A percentile compares a stretch with the other conserved stretches of the same genome.
Evolutionary conservation across 2,797 vertebrate species (phyloP).

Genomic region (Rhinella marina): DNA sequence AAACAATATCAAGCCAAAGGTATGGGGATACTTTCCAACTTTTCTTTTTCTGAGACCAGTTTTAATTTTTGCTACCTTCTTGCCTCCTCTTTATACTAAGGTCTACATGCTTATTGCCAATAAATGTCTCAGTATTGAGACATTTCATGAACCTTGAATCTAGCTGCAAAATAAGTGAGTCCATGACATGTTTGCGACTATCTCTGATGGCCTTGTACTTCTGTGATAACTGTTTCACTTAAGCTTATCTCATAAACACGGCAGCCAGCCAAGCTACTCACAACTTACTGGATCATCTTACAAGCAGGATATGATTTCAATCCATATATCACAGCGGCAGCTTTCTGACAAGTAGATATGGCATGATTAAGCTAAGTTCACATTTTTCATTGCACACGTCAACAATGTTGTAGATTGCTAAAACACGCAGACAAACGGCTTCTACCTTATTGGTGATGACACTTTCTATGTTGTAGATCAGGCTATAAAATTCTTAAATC

Average conservation of each 20-base stretch:
- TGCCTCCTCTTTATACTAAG: too few species aligned
- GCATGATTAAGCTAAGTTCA: slow-evolving; percentile 21
- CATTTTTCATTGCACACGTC: slow-evolving; percentile 24
- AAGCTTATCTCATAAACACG: slow-evolving; percentile 23
- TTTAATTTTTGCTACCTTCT: neutral
- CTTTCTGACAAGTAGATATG: slow-evolving; percentile 14
- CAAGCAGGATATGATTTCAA: slow-evolving; percentile 19
- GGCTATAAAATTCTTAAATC: neutral
- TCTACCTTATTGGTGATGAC: neutral
- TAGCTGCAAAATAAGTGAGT: neutral
- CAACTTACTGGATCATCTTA: slow-evolving; percentile 27
- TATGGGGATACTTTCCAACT: neutral
- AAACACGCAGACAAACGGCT: neutral
- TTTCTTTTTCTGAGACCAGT: neutral
- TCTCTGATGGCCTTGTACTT: neutral
- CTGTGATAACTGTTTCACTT: slow-evolving; percentile 23
- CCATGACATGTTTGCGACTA: neutral
- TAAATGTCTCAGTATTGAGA: neutral
- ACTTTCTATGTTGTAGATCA: neutral
- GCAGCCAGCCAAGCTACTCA: slow-evolving; percentile 7
- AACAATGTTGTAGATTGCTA: neutral
- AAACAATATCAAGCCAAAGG: neutral
- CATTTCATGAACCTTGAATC: neutral
- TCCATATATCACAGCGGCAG: slow-evolving; percentile 8
- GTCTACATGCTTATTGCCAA: neutral